Conservation (phyloP, 1,140 invertebrate genomes). For the Drosophila micromelanica region DNA sequence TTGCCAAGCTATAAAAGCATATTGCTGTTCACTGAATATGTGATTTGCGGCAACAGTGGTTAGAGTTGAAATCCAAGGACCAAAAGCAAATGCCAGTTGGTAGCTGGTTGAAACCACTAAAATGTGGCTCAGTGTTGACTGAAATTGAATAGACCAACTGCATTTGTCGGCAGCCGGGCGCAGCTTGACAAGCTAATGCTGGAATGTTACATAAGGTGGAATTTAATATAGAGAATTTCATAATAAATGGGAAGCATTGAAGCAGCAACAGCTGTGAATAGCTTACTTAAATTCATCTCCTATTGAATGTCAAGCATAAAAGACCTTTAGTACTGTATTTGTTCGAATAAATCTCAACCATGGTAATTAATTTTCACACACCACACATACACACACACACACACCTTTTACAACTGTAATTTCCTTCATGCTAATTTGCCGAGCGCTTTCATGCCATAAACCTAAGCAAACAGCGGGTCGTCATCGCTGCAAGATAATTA, state of each 20-base stretch:
- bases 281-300: neutral
- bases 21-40: conserved; percentile 79
- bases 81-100: neutral
- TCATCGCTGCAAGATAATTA: conserved; percentile 37
- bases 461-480: conserved; percentile 10
- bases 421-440: conserved; percentile 43
- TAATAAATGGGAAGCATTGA: neutral
- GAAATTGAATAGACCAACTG: neutral
- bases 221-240: neutral
- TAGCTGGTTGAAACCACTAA: conserved; percentile 19
- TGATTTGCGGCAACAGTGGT: conserved; percentile 53
- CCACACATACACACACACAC: neutral
- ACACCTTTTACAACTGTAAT: conserved; percentile 15
- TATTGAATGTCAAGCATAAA: neutral
- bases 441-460: conserved; percentile 17
- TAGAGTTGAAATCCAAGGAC: neutral
- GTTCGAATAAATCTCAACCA: conserved; percentile 2
- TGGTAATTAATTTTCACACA: conserved; percentile 26
- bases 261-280: conserved; percentile 4
- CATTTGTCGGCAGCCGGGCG: conserved; percentile 12
- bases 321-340: neutral
- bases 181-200: neutral
- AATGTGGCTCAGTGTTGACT: conserved; percentile 18
- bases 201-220: neutral
- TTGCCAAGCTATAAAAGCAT: conserved; percentile 71